Percentiles rank a stretch among this genome's conserved stretches.
phyloP scores from a whole-genome alignment of 2,797 vertebrate genomes.

The Lindbergichthys nudifrons region DNA sequence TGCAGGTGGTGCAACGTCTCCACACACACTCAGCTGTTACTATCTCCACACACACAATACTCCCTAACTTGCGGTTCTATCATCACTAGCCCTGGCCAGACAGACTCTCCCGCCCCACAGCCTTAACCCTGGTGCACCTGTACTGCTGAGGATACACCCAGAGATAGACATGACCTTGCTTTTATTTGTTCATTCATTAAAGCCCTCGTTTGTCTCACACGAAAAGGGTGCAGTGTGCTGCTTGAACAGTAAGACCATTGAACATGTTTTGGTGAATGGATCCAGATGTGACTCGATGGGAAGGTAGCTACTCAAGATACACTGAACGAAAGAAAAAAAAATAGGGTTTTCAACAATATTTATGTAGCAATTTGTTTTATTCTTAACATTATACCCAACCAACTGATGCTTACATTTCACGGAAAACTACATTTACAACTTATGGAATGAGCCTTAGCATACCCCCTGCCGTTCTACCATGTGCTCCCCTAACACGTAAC shows the following conservation, averaged over 20 bases:
- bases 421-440: slow-evolving; percentile 14
- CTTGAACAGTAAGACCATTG: slow-evolving; percentile 67
- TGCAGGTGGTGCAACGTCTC: slow-evolving; percentile 67
- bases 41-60: slow-evolving; percentile 35
- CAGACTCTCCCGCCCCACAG: slow-evolving; percentile 28
- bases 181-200: slow-evolving; percentile 66
- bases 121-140: slow-evolving; percentile 70
- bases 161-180: slow-evolving; percentile 45
- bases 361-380: not conserved
- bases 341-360: not conserved
- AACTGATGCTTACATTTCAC: slow-evolving; percentile 7
- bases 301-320: slow-evolving; percentile 9
- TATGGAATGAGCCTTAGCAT: not conserved
- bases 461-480: slow-evolving; percentile 31
- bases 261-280: slow-evolving; percentile 61
- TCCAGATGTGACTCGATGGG: slow-evolving; percentile 62
- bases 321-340: not conserved
- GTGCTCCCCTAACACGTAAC: slow-evolving; percentile 34
- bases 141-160: slow-evolving; percentile 26
- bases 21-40: slow-evolving; percentile 42
- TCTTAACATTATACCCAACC: not conserved
- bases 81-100: slow-evolving; percentile 50
- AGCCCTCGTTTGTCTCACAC: slow-evolving; percentile 25
- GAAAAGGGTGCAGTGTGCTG: slow-evolving; percentile 12
- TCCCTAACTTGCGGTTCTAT: slow-evolving; percentile 46